Evolutionary conservation across 1,140 invertebrate genomes (phyloP).

Genomic region (Trichonephila clavata): DNA sequence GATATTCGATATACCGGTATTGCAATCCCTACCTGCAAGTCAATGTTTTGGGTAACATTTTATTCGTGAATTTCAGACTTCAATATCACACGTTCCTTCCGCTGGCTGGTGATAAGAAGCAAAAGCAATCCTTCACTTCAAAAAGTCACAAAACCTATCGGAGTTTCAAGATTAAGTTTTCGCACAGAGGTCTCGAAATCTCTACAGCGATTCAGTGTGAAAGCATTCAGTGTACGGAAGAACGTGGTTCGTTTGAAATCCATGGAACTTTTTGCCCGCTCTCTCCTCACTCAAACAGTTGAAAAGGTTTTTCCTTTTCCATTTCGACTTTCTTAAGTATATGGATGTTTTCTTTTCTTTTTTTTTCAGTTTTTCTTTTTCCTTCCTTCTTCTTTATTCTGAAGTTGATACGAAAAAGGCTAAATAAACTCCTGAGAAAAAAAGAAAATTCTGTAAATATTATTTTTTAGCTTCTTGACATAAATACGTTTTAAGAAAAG

Average conservation of each 20-base stretch:
- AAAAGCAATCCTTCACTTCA: not conserved
- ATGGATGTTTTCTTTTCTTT: not conserved
- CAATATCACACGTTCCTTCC: no score
- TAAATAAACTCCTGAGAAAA: not conserved
- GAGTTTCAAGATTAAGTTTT: not conserved
- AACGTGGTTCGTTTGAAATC: not conserved
- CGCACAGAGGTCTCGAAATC: not conserved
- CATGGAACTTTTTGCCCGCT: not conserved
- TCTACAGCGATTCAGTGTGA: not conserved
- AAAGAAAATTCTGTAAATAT: not conserved
- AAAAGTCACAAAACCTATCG: not conserved
- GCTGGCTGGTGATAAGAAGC: no score
- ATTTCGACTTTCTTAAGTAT: not conserved
- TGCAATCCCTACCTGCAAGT: no score
- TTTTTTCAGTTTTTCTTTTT: not conserved
- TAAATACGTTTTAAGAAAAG: not conserved
- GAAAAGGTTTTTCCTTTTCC: not conserved
- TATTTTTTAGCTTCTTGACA: not conserved
- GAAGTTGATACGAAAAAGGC: not conserved
- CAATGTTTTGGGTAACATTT: no score
- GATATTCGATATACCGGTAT: no score
- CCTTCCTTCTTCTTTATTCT: not conserved
- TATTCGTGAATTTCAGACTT: no score
- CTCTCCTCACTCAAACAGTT: not conserved
- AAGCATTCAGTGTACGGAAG: not conserved